Percentiles rank a stretch among this genome's conserved stretches.
phyloP scores from a whole-genome alignment of 1,140 invertebrate species.

The Drosophila pseudoananassae region DNA sequence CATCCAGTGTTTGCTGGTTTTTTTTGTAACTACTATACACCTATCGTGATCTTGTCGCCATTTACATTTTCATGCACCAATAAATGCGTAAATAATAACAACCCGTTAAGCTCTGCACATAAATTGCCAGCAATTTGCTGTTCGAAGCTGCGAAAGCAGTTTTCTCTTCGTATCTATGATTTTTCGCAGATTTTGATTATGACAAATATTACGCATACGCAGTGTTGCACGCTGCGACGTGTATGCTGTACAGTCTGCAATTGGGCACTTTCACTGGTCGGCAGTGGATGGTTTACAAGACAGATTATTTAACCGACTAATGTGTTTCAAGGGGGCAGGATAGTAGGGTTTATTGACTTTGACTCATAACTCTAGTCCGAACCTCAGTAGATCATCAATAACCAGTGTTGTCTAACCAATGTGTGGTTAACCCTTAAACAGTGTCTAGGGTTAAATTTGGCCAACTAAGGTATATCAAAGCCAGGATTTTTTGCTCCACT shows the following conservation, averaged over 20 bases:
- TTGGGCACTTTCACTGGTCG: constrained; percentile 61
- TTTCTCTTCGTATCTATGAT: constrained; percentile 50
- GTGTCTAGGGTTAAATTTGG: too few relatives aligned
- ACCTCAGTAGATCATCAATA: too few relatives aligned
- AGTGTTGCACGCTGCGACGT: constrained; percentile 43
- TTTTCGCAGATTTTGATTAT: constrained; percentile 36
- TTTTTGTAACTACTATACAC: background rate
- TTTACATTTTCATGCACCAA: constrained; percentile 69
- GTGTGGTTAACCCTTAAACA: too few relatives aligned
- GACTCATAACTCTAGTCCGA: background rate
- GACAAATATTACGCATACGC: constrained; percentile 78
- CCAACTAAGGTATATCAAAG: too few relatives aligned
- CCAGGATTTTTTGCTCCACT: too few relatives aligned
- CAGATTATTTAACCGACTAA: constrained; percentile 69
- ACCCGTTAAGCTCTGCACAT: constrained; percentile 46
- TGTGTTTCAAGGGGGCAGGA: constrained; percentile 16
- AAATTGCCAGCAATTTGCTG: constrained; percentile 44
- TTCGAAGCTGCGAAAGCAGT: constrained; percentile 12
- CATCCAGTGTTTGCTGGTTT: background rate
- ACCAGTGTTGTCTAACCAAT: too few relatives aligned
- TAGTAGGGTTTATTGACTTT: constrained; percentile 26
- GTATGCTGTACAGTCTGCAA: constrained; percentile 38
- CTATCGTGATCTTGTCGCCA: constrained; percentile 62
- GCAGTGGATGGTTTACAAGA: constrained; percentile 50
- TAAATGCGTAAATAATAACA: constrained; percentile 68